phyloP scores from a whole-genome alignment of 2,113 vertebrate genomes.

The Vulpes lagopus region DNA sequence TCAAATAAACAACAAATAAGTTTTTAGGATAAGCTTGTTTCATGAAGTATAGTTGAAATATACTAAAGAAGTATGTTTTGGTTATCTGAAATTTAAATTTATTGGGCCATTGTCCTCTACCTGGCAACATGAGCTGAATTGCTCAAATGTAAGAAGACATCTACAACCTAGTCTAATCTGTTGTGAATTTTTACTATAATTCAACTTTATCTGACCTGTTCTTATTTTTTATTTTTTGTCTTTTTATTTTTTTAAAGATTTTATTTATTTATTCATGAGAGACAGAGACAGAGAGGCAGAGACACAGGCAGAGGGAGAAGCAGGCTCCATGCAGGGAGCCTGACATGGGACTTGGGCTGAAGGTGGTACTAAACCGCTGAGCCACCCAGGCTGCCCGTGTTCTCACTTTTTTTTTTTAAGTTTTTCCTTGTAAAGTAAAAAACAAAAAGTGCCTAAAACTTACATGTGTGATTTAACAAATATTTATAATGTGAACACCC shows the following conservation, averaged over 20 bases:
- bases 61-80: not conserved
- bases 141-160: not conserved
- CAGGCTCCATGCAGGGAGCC: too few species aligned
- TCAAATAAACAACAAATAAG: slow-evolving; percentile 17
- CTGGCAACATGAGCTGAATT: not conserved
- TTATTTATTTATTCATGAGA: not conserved
- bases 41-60: slow-evolving; percentile 17
- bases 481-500: not conserved
- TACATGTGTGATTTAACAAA: not conserved
- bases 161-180: not conserved
- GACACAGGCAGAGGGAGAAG: too few species aligned
- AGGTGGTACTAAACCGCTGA: not conserved
- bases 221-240: not conserved
- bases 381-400: not conserved
- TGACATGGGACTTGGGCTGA: not conserved
- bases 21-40: not conserved
- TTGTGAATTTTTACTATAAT: not conserved
- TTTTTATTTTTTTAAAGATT: not conserved
- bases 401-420: not conserved
- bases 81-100: slow-evolving; percentile 22
- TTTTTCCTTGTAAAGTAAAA: not conserved
- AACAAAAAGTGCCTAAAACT: not conserved
- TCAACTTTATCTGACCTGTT: not conserved
- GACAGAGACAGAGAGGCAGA: too few species aligned
- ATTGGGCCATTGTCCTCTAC: not conserved